Conservation (phyloP, 2,888 invertebrate genomes). For the Temnothorax unifasciatus region DNA sequence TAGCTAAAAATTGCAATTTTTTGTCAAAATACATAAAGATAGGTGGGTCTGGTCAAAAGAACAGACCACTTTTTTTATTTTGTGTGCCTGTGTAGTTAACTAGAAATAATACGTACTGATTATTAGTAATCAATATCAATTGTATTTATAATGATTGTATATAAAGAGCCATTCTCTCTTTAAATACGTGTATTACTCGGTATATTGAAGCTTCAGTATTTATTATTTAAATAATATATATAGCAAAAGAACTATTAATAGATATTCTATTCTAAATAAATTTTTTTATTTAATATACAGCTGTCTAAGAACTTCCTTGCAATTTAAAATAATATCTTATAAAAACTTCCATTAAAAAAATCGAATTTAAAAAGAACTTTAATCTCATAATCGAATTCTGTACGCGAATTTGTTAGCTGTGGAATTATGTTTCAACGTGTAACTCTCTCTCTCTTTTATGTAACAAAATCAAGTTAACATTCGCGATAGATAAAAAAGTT, state of each 20-base stretch:
- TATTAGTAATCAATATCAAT: conserved; percentile 24
- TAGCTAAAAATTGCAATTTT: no score
- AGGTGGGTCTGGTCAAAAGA: no score
- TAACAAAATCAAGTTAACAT: conserved; percentile 30
- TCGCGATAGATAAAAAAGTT: conserved; percentile 41
- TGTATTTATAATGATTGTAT: background rate
- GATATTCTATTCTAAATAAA: background rate
- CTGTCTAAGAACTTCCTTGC: background rate
- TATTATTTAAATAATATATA: background rate
- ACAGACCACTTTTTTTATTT: no score
- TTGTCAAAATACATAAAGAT: no score
- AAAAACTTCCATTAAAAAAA: conserved; percentile 2
- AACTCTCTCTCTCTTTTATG: background rate
- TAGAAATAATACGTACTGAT: background rate
- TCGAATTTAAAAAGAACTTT: background rate
- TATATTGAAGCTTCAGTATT: background rate
- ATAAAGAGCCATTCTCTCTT: background rate
- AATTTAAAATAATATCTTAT: background rate
- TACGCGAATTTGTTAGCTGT: background rate
- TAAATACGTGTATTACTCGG: background rate
- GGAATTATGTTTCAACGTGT: background rate
- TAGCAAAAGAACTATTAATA: background rate
- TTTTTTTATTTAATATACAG: background rate
- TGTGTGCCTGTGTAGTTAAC: no score
- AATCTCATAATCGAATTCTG: conserved; percentile 16